These are phyloP conservation scores for Dicrurus megarhynchus DNA, from an alignment of 2,113 vertebrate species.

Conservation along the genomic window DNA sequence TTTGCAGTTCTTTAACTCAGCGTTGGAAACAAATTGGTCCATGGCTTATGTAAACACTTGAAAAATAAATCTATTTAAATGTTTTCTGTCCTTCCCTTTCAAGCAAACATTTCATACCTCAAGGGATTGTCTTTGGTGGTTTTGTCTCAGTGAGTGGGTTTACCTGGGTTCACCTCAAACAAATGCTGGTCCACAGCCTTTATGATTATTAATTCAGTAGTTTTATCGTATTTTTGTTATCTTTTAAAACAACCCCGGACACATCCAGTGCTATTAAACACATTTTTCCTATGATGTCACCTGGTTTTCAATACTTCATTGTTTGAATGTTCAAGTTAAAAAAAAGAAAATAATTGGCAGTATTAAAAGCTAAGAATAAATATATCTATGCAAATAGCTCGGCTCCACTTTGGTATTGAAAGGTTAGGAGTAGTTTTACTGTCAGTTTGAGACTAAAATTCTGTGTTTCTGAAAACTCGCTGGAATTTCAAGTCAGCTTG, in stretches of 20 bases:
- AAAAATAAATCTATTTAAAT: slow-evolving; percentile 40
- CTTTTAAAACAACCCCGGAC: not conserved
- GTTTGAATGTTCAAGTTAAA: not conserved
- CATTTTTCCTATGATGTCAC: not conserved
- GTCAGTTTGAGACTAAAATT: not conserved
- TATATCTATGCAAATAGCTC: not conserved
- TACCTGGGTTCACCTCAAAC: not conserved
- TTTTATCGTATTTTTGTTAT: not conserved
- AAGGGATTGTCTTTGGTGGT: not conserved
- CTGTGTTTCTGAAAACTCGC: not conserved
- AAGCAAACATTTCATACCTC: not conserved
- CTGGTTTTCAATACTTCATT: not conserved
- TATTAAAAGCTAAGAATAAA: not conserved
- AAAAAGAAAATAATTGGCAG: not conserved
- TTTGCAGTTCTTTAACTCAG: not conserved
- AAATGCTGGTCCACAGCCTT: not conserved
- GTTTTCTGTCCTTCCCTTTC: slow-evolving; percentile 28
- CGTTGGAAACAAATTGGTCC: not conserved
- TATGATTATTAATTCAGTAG: not conserved
- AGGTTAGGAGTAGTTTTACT: not conserved
- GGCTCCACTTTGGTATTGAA: not conserved
- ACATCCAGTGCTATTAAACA: not conserved
- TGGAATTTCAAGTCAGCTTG: not conserved
- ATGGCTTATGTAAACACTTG: slow-evolving; percentile 32
- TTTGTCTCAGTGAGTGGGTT: not conserved